phyloP scores from a whole-genome alignment of 2,113 vertebrate species.

The Peucedramus taeniatus region DNA sequence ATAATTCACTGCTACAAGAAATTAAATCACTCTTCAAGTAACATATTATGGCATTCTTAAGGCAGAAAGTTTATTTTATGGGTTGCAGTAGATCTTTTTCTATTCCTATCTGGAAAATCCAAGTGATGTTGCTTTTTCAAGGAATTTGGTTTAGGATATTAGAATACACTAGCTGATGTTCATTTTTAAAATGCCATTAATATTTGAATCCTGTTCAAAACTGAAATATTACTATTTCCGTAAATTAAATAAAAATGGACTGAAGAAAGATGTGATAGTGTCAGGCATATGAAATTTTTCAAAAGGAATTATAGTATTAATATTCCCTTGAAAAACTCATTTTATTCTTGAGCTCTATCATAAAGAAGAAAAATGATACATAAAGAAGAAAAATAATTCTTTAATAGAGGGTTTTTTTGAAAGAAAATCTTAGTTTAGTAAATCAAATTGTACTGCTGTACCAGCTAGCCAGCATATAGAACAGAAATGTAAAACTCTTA shows the following conservation, averaged over 20 bases:
- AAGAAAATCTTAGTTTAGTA: not conserved
- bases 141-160: not conserved
- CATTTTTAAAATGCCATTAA: not conserved
- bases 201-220: not conserved
- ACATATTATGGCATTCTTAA: not conserved
- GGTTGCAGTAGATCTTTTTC: not conserved
- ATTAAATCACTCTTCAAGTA: not conserved
- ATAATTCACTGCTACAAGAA: not conserved
- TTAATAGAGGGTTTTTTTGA: not conserved
- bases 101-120: not conserved
- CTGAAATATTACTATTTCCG: not conserved
- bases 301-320: not conserved
- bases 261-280: not conserved
- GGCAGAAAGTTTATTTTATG: not conserved
- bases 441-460: not conserved
- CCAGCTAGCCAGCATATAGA: not conserved
- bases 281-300: not conserved
- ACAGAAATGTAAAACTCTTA: not conserved
- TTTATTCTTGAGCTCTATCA: not conserved
- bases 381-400: not conserved
- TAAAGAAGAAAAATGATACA: too few species aligned
- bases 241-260: not conserved
- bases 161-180: not conserved
- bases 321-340: not conserved
- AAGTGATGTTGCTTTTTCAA: not conserved